Evolutionary conservation across 2,888 invertebrate species (phyloP).

Genomic region (Acanthosepion lycidas): DNA sequence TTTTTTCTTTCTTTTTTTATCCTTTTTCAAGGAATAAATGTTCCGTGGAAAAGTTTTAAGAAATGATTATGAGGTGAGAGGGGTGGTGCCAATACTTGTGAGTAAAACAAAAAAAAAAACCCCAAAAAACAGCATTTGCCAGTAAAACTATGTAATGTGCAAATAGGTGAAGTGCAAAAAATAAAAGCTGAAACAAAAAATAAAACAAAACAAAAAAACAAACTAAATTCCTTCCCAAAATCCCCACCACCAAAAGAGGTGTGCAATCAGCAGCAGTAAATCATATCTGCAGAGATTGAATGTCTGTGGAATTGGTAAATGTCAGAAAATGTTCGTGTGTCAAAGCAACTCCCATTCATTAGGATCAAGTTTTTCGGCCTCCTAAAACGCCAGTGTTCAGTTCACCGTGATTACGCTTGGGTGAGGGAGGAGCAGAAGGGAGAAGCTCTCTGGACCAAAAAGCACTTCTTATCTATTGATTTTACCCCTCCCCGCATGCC

Average conservation of each 20-base stretch:
- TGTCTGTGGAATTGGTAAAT: slow-evolving; percentile 20
- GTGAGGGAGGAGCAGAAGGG: background rate
- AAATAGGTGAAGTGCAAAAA: slow-evolving; percentile 20
- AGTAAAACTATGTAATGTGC: background rate
- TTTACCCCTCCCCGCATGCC: background rate
- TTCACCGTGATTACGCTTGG: background rate
- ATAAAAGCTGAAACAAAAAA: background rate
- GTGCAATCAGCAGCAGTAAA: slow-evolving; percentile 33
- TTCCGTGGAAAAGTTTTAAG: background rate
- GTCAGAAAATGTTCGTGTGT: slow-evolving; percentile 22
- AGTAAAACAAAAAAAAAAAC: background rate
- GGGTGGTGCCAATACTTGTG: background rate
- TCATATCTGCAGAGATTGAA: slow-evolving; percentile 22
- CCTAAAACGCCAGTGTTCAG: slow-evolving; percentile 20
- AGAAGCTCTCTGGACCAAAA: background rate
- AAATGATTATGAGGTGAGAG: background rate
- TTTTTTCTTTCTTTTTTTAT: background rate
- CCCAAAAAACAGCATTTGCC: background rate
- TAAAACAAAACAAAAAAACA: background rate
- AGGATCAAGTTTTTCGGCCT: slow-evolving; percentile 33
- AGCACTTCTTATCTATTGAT: slow-evolving; percentile 33
- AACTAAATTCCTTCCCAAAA: background rate
- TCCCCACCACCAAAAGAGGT: slow-evolving; percentile 6
- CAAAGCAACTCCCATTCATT: slow-evolving; percentile 13
- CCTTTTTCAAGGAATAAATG: background rate